Percentiles rank a stretch among this genome's conserved stretches.
These are phyloP conservation scores for Microdon myrmicae DNA, from an alignment of 2,888 invertebrate species.

Conservation along the genomic window DNA sequence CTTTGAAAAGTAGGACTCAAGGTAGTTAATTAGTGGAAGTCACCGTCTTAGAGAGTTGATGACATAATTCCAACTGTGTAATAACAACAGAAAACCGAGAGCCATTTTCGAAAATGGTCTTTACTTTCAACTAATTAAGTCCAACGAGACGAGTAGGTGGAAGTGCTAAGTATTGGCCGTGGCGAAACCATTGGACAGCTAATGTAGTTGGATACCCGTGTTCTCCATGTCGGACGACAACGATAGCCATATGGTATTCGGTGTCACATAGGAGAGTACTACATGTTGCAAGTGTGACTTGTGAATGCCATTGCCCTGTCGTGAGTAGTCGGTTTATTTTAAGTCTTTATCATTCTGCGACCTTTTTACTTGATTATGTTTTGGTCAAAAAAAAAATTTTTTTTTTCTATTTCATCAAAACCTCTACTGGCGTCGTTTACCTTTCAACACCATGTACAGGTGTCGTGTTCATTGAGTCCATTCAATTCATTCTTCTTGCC, in stretches of 20 bases:
- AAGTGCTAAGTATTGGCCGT: too few relatives aligned
- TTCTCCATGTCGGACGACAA: too few relatives aligned
- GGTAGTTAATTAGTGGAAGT: constrained; percentile 37
- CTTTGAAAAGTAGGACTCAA: constrained; percentile 16
- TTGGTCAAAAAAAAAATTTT: background rate
- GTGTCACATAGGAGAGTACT: too few relatives aligned
- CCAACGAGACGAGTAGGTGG: too few relatives aligned
- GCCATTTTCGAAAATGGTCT: too few relatives aligned
- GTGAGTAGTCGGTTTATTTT: constrained; percentile 31
- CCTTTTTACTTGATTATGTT: constrained; percentile 3
- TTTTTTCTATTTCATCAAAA: background rate
- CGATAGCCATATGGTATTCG: background rate
- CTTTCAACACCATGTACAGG: constrained; percentile 20
- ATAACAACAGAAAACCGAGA: too few relatives aligned
- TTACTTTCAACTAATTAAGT: too few relatives aligned
- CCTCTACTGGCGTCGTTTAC: constrained; percentile 10
- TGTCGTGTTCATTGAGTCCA: constrained; percentile 21
- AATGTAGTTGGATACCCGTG: too few relatives aligned
- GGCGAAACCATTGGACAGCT: too few relatives aligned
- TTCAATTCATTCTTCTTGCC: background rate
- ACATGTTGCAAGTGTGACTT: background rate
- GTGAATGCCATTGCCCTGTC: constrained; percentile 4
- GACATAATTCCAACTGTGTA: constrained; percentile 42
- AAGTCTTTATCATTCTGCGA: background rate
- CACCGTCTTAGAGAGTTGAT: constrained; percentile 20